phyloP scores from a whole-genome alignment of 2,888 invertebrate species.

The Steinernema carpocapsae region DNA sequence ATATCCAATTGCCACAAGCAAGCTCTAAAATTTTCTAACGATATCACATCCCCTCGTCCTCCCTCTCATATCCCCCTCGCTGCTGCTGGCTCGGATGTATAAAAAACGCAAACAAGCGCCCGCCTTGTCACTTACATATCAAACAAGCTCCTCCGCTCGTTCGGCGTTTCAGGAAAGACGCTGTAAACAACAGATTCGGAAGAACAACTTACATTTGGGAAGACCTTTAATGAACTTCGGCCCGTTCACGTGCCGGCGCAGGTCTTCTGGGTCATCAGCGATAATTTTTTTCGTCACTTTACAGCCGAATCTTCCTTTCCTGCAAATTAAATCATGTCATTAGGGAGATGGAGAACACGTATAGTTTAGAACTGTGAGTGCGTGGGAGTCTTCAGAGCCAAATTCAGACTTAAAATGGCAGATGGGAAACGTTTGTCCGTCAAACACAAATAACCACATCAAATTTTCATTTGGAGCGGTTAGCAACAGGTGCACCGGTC shows the following conservation, averaged over 20 bases:
- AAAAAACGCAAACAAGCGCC: neutral
- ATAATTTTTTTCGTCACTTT: constrained; percentile 42
- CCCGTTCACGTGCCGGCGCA: constrained; percentile 42
- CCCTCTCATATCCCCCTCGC: too few relatives aligned
- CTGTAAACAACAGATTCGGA: neutral
- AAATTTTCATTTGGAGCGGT: too few relatives aligned
- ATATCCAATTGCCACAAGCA: neutral
- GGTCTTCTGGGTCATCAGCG: constrained; percentile 39
- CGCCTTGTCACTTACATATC: neutral
- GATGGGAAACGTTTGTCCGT: too few relatives aligned
- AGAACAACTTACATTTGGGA: constrained; percentile 35
- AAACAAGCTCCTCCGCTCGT: neutral
- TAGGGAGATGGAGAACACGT: too few relatives aligned
- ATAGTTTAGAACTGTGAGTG: too few relatives aligned
- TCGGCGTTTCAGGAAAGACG: too few relatives aligned
- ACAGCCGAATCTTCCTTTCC: constrained; percentile 41
- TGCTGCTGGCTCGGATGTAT: too few relatives aligned
- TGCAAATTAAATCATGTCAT: neutral
- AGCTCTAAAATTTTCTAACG: neutral
- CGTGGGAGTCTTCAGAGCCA: too few relatives aligned
- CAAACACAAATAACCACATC: too few relatives aligned
- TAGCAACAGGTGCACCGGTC: too few relatives aligned
- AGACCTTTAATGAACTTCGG: constrained; percentile 40
- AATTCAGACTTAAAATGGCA: too few relatives aligned
- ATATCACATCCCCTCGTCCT: neutral